A percentile compares a stretch with the other conserved stretches of the same genome.
Evolutionary conservation across 2,888 invertebrate species (phyloP).

Genomic region (Drosophila vallismaia): DNA sequence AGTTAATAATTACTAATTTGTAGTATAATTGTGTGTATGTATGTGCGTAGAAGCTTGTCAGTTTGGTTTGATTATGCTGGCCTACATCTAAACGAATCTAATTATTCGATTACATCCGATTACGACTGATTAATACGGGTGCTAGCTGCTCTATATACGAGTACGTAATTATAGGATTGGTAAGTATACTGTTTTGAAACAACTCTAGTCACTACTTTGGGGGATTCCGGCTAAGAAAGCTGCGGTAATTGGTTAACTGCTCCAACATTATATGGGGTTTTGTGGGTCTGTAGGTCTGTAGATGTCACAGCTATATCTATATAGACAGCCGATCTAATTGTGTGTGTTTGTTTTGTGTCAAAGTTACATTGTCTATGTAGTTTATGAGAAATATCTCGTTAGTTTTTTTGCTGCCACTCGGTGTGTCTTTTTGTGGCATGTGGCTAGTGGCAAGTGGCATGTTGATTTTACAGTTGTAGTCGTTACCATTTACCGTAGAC

Average conservation of each 20-base stretch:
- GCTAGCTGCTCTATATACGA: conserved; percentile 43
- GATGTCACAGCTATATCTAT: conserved; percentile 26
- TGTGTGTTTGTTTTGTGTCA: conserved; percentile 36
- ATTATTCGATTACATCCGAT: conserved; percentile 31
- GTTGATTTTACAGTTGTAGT: conserved; percentile 38
- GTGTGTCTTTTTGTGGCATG: conserved; percentile 16
- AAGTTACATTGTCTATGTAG: conserved; percentile 51
- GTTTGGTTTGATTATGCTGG: conserved; percentile 35
- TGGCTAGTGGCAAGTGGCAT: conserved; percentile 22
- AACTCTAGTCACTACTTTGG: conserved; percentile 41
- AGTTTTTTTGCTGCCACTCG: background rate
- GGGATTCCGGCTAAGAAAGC: conserved; percentile 42
- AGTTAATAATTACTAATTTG: background rate
- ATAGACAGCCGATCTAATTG: conserved; percentile 57
- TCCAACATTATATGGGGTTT: conserved; percentile 28
- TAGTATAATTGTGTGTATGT: conserved; percentile 13
- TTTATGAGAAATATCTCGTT: conserved; percentile 25
- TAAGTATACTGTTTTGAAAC: conserved; percentile 24
- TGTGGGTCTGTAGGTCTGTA: conserved; percentile 2
- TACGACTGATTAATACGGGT: conserved; percentile 39
- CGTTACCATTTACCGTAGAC: conserved; percentile 66
- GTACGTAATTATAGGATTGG: conserved; percentile 14
- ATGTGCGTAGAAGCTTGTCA: conserved; percentile 5
- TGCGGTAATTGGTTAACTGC: conserved; percentile 42
- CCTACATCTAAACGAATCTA: conserved; percentile 49